Evolutionary conservation across 2,888 invertebrate genomes (phyloP), one percentile per base, ranked within the genome.

Genomic region (Ischnura elegans): DNA sequence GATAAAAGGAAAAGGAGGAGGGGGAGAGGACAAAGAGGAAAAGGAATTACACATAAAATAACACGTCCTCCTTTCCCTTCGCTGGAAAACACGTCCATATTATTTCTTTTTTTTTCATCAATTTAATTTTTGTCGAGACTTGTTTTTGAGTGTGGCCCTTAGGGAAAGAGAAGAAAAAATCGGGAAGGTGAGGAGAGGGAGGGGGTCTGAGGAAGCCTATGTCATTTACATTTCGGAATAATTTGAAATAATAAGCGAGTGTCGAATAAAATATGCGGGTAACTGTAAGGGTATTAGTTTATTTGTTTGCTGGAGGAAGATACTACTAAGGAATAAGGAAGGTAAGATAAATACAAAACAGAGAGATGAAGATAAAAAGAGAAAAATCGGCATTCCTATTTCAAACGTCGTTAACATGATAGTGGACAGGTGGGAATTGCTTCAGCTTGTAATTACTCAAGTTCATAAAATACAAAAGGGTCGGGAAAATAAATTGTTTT

Each of bases 201-300:
- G 13, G 8, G 36, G 36, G 36, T 36, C 76, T 2, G 61, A 76
- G 76, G 76, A 13, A 76, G 76, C 76, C 76, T 13, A 76, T 76
- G 76, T 36, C 76, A 76, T 76, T 76, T 76, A 76, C 36, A 36
- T 76, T 76, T 13, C 36, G 76, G 76, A 36, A 76, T 76, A 76
- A 36, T 76, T 76, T 76, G 76, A 36, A 76, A 76, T 36, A 76
- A 76, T 36, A 76, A 76, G 36, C 76, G 76, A 76, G 13, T 36
- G 76, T 16, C 36, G 36, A 76, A 76, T 76, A 76, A 76, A 36
- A 76, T 76, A 3, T 10, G n/a, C n/a, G 36, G 76, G 13, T 36
- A 76, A 76, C 76, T 76, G 36, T 29, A 76, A 36, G 76, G 16
- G 76, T 10, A 36, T 36, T 76, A 76, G 10, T 36, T 76, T 76